Conservation (phyloP, 2,888 invertebrate genomes). For the Nasonia oneida region DNA sequence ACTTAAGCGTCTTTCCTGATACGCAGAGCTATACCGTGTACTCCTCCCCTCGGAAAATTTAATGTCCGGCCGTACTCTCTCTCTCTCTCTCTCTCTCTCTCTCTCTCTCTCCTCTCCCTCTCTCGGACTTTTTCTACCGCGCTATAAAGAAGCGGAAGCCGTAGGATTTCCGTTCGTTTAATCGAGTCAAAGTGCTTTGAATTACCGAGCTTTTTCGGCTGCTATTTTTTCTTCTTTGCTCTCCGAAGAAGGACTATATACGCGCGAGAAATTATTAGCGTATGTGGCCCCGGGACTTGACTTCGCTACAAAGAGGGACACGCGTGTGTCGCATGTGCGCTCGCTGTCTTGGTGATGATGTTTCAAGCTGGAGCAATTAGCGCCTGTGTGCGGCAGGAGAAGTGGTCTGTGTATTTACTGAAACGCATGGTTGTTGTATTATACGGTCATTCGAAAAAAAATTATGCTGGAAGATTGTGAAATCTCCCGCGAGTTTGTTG, state of each 20-base stretch:
- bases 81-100: no score
- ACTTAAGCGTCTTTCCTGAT: neutral
- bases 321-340: neutral
- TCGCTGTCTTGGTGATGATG: neutral
- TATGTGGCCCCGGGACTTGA: neutral
- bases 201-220: neutral
- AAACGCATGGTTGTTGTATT: neutral
- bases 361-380: slow-evolving; percentile 27
- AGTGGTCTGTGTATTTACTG: neutral
- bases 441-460: neutral
- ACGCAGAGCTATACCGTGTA: neutral
- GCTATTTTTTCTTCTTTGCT: neutral
- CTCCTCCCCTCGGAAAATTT: slow-evolving; percentile 21
- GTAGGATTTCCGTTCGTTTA: slow-evolving; percentile 12
- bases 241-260: neutral
- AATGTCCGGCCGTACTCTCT: neutral
- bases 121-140: neutral
- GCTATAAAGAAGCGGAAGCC: neutral
- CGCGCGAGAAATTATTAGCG: neutral
- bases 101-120: no score
- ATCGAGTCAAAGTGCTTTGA: slow-evolving; percentile 29
- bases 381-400: neutral
- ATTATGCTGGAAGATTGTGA: neutral
- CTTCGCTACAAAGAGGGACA: neutral
- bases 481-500: neutral